A percentile compares a stretch with the other conserved stretches of the same genome.
Conservation (phyloP, 2,888 invertebrate genomes). For the Plagiodera versicolora region DNA sequence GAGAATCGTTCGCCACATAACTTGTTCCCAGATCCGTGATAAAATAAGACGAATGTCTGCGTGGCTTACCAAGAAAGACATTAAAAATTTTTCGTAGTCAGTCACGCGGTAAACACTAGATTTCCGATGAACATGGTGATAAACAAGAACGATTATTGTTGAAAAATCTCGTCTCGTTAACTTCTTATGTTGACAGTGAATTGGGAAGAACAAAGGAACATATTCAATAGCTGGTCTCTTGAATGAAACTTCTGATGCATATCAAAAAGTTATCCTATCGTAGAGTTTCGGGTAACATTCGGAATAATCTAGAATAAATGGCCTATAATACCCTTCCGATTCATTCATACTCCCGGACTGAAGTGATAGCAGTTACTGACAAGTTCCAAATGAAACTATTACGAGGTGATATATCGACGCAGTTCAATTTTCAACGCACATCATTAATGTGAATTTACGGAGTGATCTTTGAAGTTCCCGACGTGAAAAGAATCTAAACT, state of each 20-base stretch:
- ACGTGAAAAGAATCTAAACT: conserved; percentile 41
- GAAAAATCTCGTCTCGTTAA: too few species aligned
- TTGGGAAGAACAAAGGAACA: too few species aligned
- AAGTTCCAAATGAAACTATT: conserved; percentile 43
- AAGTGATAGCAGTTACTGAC: conserved; percentile 42
- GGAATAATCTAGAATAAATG: conserved; percentile 23
- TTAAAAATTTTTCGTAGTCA: conserved; percentile 8
- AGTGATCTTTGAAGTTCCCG: conserved; percentile 41
- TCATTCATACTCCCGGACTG: conserved; percentile 38
- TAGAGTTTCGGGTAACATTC: not conserved
- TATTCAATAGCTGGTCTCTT: not conserved
- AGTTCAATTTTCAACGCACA: conserved; percentile 43
- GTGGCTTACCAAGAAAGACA: conserved; percentile 13
- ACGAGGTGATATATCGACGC: conserved; percentile 38
- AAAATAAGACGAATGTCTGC: conserved; percentile 5
- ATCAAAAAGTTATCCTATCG: not conserved
- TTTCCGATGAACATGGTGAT: not conserved
- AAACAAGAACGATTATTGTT: not conserved
- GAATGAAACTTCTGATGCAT: not conserved
- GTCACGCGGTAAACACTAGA: conserved; percentile 1
- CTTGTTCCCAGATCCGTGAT: conserved; percentile 9
- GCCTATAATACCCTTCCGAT: conserved; percentile 29
- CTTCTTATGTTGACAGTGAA: too few species aligned
- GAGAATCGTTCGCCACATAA: conserved; percentile 7
- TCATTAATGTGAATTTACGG: conserved; percentile 45